Base-by-base conservation (phyloP, 2,888 invertebrate genomes). In the Himalopsyche kuldschensis region DNA sequence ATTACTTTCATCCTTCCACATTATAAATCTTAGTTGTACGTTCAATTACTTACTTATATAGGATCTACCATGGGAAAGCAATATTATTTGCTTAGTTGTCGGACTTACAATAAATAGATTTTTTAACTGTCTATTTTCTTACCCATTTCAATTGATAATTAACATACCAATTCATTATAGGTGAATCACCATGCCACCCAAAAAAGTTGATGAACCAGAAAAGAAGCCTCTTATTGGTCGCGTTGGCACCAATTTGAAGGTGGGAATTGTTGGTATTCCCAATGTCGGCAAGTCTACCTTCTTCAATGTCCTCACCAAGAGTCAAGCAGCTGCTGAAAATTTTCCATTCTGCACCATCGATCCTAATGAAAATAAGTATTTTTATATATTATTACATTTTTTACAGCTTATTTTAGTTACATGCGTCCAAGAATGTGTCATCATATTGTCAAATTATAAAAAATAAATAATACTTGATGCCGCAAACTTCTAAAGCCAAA, bases 321-420 rank as follows among this genome's bases (percentile, higher is more conserved):
- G 98, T 89, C 96, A 97, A 88, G 99, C 98, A 6, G 96, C 98
- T 82, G 99, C 99, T 80, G 99, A 99, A 90, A 99, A 99, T 90
- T 99, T 99, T 89, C 99, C 99, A 0, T 99, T 99, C 93, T 99
- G 99, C 93, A 99, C 99, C 90, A 99, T 99, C 90, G 99, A 99
- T 92, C 99, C 99, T 78, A 99, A 99, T 97, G 99, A 99, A 94
- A 99, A 97, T 98, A 97, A 98, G 98, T 97, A 95, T 95, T 87
- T 87, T 88, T 88, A 88, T 78, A 82, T 20, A 80, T 41, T n/a
- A n/a, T n/a, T n/a, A n/a, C n/a, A n/a, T n/a, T n/a, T n/a, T n/a
- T n/a, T n/a, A n/a, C n/a, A n/a, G n/a, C n/a, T n/a, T n/a, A n/a
- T n/a, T n/a, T n/a, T n/a, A n/a, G n/a, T n/a, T n/a, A n/a, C n/a